Evolutionary conservation across 1,140 invertebrate genomes (phyloP), one percentile per base, ranked within the genome.

Genomic region (Calosoma granatense): DNA sequence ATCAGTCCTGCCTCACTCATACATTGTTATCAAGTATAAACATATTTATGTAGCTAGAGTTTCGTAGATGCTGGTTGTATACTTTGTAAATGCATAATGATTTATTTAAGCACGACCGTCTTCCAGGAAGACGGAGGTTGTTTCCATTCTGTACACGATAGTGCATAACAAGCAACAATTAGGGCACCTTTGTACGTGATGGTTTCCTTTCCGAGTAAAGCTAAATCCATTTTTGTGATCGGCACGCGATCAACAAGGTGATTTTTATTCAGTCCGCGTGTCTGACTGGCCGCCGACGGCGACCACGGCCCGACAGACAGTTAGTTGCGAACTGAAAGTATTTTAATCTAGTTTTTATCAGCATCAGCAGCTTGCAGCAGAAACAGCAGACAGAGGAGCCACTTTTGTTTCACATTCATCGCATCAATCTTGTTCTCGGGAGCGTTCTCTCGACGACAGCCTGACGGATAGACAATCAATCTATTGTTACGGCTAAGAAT

Each of bases 301-400:
- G n/a, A n/a, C n/a, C n/a, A n/a, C n/a, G n/a, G 17, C 15, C 15
- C 15, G 3, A 47, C 6, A 9, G 41, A 47, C 9, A 47, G 21
- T 15, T 47, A 56, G 55, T 22, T 47, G 17, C 1, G 36, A 51
- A 56, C 39, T 47, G 22, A 56, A 56, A 56, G 55, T 47, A 56
- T 56, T 56, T 56, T 56, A 56, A 56, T 56, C 55, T 56, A 56
- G 36, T 56, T 56, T 56, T 56, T 56, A 41, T 21, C 55, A 56
- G 39, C 36, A 17, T 17, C 15, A 17, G 41, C 41, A 36, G 26
- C n/a, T n/a, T n/a, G 6, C 41, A 47, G 41, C 17, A 17, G 15
- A 4, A 47, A 9, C 41, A 6, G 17, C 41, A 12, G 26, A 36
- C n/a, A n/a, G 26, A 9, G 6, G 26, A 30, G 54, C 54, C 39